Base-by-base conservation (phyloP, 2,797 vertebrate species). In the Oreochromis mossambicus region DNA sequence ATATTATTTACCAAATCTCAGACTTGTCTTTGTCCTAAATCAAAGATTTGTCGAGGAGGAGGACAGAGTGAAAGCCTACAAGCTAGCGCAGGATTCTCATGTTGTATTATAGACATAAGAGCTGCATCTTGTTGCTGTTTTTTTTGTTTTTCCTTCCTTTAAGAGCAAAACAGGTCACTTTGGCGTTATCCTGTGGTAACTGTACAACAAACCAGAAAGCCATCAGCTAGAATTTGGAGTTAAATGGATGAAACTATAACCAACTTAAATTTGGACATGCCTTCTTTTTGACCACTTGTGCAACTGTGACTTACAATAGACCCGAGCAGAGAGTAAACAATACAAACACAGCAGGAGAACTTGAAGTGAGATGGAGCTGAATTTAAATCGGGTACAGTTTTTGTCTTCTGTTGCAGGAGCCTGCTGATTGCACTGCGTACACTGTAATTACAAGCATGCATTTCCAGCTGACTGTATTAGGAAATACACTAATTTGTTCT, bases 91-190 rank as follows among this genome's bases (percentile, higher is more conserved):
- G 63, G 8, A 63, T 41, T 41, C 51, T 85, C 41, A 29, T 24
- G 85, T 66, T 34, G 92, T 91, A 92, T 91, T 92, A 89, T 87
- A 92, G 75, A 95, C 89, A 92, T 88, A 93, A 92, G 89, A 90
- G 91, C 88, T 88, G 88, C 19, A 80, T 73, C 81, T 66, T 83
- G 43, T 80, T 85, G 79, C 85, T 91, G 83, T 34, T 82, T 83
- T 83, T 63, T 91, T 73, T 91, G 70, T 88, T 80, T 82, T 87
- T 83, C 87, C 82, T 85, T 91, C 78, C 78, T 91, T 92, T 55
- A 83, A 92, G 92, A 91, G 90, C 94, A 93, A 75, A 84, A 91
- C 92, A 90, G 91, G 86, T 85, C 82, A 81, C 80, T 90, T 91
- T 89, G 83, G 78, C 21, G 3, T 91, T n/a, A 79, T 83, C 7